phyloP scores from a whole-genome alignment of 2,113 vertebrate genomes.

The Hippolais icterina region DNA sequence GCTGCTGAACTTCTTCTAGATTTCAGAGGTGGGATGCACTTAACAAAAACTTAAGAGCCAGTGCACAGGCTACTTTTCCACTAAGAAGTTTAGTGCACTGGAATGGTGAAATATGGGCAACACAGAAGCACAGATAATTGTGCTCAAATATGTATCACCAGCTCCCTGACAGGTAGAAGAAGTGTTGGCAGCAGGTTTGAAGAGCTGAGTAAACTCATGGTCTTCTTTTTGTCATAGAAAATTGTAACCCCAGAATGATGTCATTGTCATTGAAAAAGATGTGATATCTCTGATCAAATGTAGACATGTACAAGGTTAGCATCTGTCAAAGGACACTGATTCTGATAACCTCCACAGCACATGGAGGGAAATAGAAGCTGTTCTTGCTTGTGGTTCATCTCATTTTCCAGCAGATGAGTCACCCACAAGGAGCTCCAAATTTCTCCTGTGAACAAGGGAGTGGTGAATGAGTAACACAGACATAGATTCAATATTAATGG shows the following conservation, averaged over 20 bases:
- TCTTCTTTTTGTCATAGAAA: not conserved
- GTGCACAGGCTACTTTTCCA: not conserved
- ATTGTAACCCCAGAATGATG: not conserved
- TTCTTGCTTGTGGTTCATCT: not conserved
- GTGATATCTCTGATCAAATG: not conserved
- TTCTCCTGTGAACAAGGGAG: constrained; percentile 12
- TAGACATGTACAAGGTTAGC: not conserved
- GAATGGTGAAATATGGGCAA: not conserved
- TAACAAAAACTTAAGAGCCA: not conserved
- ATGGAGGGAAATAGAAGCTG: not conserved
- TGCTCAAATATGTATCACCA: not conserved
- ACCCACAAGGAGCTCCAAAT: not conserved
- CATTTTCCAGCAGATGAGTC: not conserved
- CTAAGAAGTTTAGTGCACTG: not conserved
- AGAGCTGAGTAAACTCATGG: not conserved
- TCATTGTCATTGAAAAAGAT: not conserved
- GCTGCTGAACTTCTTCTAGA: not conserved
- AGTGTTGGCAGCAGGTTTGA: not conserved
- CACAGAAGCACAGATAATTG: not conserved
- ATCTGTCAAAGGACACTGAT: not conserved
- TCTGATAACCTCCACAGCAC: not conserved
- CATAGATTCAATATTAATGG: not conserved
- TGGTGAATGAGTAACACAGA: not conserved
- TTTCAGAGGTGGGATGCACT: not conserved
- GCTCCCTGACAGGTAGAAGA: not conserved